A percentile compares a stretch with the other conserved stretches of the same genome.
These are phyloP conservation scores for Phoenicopterus ruber DNA, from an alignment of 2,113 vertebrate species.

Conservation along the genomic window DNA sequence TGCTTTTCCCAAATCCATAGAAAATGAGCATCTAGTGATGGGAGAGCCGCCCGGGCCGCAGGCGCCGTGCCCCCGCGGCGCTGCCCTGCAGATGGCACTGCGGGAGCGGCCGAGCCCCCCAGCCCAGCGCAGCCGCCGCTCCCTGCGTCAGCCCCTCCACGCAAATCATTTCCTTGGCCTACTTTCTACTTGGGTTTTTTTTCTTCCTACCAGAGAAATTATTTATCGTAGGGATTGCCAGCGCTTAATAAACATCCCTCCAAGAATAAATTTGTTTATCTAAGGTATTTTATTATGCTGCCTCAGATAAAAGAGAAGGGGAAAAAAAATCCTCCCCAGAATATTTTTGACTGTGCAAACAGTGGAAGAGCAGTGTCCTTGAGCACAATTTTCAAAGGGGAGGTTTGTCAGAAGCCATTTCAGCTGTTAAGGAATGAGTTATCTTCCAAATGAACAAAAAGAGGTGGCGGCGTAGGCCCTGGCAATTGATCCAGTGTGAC, in stretches of 20 bases:
- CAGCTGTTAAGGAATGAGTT: conserved; percentile 50
- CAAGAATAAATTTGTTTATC: conserved; percentile 71
- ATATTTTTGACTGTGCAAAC: conserved; percentile 54
- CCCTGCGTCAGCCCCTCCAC: background rate
- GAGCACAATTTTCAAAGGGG: conserved; percentile 52
- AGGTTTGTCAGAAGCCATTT: conserved; percentile 61
- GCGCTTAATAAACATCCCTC: conserved; percentile 54
- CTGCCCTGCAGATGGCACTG: conserved; percentile 8
- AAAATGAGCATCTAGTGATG: background rate
- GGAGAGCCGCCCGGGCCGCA: background rate
- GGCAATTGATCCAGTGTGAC: conserved; percentile 30
- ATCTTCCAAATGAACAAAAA: conserved; percentile 50
- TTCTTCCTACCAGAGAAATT: conserved; percentile 33
- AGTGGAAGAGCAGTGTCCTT: conserved; percentile 55
- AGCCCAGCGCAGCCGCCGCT: background rate
- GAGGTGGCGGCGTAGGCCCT: background rate
- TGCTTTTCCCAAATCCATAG: background rate
- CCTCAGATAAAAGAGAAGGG: conserved; percentile 49
- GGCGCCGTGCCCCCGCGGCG: background rate
- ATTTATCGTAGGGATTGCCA: conserved; percentile 57
- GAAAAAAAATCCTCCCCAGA: background rate
- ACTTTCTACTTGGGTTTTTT: background rate
- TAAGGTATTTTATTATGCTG: conserved; percentile 69
- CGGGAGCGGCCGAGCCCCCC: background rate
- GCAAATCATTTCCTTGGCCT: conserved; percentile 34